Evolutionary conservation across 2,888 invertebrate species (phyloP).

Genomic region (Lithophane semibrunnea): DNA sequence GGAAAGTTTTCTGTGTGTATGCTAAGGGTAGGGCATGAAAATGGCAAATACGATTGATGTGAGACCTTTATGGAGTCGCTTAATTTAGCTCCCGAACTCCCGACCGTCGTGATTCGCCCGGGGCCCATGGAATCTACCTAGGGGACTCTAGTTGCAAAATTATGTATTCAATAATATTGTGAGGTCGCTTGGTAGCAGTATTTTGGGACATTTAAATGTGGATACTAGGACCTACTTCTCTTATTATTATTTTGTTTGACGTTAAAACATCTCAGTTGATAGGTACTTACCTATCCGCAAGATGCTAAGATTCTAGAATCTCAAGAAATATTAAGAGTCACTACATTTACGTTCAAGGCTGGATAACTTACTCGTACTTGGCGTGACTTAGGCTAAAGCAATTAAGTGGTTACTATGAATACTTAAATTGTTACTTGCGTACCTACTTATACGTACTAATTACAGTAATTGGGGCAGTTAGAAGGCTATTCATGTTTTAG

Average conservation of each 20-base stretch:
- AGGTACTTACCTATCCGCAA: background rate
- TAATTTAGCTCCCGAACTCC: conserved; percentile 33
- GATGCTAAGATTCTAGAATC: conserved; percentile 3
- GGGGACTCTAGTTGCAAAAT: conserved; percentile 39
- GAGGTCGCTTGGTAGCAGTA: background rate
- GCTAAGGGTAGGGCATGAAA: conserved; percentile 37
- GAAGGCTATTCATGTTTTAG: conserved; percentile 21
- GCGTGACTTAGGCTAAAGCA: conserved; percentile 49
- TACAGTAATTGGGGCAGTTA: conserved; percentile 27
- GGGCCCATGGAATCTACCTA: conserved; percentile 30
- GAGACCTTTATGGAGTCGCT: conserved; percentile 26
- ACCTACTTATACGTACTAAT: conserved; percentile 17
- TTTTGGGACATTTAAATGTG: conserved; percentile 10
- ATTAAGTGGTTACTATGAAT: conserved; percentile 45
- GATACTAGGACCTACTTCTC: background rate
- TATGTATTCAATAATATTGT: conserved; percentile 25
- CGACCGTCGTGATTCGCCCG: conserved; percentile 7
- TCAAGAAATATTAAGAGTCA: conserved; percentile 11
- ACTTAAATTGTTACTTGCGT: conserved; percentile 35
- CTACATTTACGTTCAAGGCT: conserved; percentile 40
- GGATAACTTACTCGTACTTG: conserved; percentile 32
- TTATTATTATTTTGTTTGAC: background rate
- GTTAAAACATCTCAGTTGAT: background rate
- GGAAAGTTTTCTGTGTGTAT: conserved; percentile 46
- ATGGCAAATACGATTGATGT: conserved; percentile 34